phyloP scores from a whole-genome alignment of 2,113 vertebrate genomes.

The Naja naja region DNA sequence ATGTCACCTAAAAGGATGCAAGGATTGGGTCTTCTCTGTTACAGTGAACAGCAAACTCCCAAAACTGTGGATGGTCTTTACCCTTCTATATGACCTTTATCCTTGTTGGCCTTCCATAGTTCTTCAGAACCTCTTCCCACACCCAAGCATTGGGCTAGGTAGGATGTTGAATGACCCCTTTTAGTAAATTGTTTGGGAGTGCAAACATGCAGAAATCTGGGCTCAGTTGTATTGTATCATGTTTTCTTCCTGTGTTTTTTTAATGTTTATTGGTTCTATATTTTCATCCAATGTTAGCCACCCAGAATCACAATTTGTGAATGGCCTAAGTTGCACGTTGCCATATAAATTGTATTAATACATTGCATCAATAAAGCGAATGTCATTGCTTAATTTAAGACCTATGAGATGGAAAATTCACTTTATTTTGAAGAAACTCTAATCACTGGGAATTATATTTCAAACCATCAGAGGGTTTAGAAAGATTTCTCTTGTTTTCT shows the following conservation, averaged over 20 bases:
- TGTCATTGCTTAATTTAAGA: not conserved
- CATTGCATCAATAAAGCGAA: not conserved
- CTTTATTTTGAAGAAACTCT: not conserved
- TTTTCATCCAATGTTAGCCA: not conserved
- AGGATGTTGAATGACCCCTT: not conserved
- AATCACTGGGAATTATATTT: not conserved
- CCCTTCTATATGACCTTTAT: not conserved
- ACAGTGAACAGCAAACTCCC: not conserved
- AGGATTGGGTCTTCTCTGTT: not conserved
- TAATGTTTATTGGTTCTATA: not conserved
- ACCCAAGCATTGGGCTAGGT: not conserved
- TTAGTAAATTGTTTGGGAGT: not conserved
- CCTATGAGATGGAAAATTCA: not conserved
- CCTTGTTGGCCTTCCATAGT: not conserved
- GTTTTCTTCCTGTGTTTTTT: not conserved
- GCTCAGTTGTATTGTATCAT: not conserved
- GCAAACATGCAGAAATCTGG: not conserved
- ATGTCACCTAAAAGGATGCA: not conserved
- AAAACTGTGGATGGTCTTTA: not conserved
- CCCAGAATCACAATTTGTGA: not conserved
- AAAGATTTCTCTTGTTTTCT: not conserved
- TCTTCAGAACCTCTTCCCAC: not conserved
- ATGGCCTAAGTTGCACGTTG: not conserved
- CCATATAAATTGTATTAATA: not conserved
- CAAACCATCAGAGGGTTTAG: not conserved